Conservation (phyloP, 1,140 invertebrate genomes). For the Bradysia coprophila region DNA sequence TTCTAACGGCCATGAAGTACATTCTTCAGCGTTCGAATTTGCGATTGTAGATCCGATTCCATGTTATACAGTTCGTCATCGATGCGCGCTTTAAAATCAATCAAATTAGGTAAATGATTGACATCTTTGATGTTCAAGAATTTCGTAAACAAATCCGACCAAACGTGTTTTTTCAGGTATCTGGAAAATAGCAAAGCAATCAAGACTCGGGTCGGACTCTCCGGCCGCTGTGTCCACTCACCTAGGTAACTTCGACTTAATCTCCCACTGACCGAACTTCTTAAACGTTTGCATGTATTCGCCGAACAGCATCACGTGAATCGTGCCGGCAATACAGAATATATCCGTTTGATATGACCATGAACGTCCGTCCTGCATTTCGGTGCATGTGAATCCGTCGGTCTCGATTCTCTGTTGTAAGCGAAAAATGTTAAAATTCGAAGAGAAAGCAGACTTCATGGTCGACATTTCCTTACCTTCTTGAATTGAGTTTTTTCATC, state of each 20-base stretch:
- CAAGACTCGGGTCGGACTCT: background rate
- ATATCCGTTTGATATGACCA: conserved; percentile 91
- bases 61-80: conserved; percentile 34
- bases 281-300: conserved; percentile 59
- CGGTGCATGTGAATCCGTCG: conserved; percentile 64
- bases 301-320: conserved; percentile 70
- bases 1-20: conserved; percentile 21
- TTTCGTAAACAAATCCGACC: conserved; percentile 46
- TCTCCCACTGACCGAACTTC: conserved; percentile 22
- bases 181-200: conserved; percentile 20
- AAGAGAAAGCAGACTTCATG: too few relatives aligned
- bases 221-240: conserved; percentile 6
- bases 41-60: conserved; percentile 24
- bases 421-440: background rate
- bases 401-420: conserved; percentile 26
- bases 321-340: conserved; percentile 74
- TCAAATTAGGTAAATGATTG: conserved; percentile 38
- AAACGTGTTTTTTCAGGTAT: conserved; percentile 41
- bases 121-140: conserved; percentile 47
- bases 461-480: too few relatives aligned
- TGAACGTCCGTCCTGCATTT: conserved; percentile 69
- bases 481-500: conserved; percentile 62
- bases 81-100: conserved; percentile 37
- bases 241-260: conserved; percentile 36
- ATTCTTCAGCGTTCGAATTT: conserved; percentile 22